A percentile compares a stretch with the other conserved stretches of the same genome.
These are phyloP conservation scores for Neopelma chrysocephalum DNA, from an alignment of 2,797 vertebrate genomes.

Conservation along the genomic window DNA sequence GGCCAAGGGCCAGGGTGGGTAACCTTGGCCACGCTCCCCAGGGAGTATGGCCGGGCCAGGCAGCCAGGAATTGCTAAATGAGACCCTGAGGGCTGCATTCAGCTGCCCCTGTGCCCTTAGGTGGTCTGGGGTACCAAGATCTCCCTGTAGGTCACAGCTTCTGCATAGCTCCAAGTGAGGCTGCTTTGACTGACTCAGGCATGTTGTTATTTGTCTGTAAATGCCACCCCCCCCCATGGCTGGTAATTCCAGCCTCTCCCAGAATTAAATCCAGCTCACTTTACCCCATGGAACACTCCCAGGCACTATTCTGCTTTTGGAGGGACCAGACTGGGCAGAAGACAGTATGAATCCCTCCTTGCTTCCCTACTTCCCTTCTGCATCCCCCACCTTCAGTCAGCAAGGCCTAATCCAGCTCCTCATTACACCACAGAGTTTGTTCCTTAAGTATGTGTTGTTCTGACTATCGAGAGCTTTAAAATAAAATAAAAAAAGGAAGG, in stretches of 20 bases:
- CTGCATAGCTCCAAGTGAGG: neutral
- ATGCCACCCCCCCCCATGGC: fast-evolving
- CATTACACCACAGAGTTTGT: neutral
- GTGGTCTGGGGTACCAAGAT: fast-evolving
- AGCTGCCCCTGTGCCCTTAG: neutral
- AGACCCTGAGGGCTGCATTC: fast-evolving
- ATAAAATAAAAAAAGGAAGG: neutral
- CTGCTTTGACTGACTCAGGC: neutral
- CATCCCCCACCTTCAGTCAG: neutral
- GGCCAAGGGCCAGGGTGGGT: neutral
- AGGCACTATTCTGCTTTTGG: neutral
- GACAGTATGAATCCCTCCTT: neutral
- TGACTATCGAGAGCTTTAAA: neutral
- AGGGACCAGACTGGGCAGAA: neutral
- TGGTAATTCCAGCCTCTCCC: neutral
- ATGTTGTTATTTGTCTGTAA: neutral
- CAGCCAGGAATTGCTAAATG: neutral
- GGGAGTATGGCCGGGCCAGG: neutral
- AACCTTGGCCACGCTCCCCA: fast-evolving
- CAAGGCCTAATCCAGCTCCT: neutral
- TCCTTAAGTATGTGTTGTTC: neutral
- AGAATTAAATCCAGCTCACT: neutral
- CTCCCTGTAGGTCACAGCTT: neutral
- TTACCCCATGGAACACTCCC: neutral
- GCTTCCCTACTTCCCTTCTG: neutral